phyloP scores from a whole-genome alignment of 2,797 vertebrate genomes.

The Coilia nasus region DNA sequence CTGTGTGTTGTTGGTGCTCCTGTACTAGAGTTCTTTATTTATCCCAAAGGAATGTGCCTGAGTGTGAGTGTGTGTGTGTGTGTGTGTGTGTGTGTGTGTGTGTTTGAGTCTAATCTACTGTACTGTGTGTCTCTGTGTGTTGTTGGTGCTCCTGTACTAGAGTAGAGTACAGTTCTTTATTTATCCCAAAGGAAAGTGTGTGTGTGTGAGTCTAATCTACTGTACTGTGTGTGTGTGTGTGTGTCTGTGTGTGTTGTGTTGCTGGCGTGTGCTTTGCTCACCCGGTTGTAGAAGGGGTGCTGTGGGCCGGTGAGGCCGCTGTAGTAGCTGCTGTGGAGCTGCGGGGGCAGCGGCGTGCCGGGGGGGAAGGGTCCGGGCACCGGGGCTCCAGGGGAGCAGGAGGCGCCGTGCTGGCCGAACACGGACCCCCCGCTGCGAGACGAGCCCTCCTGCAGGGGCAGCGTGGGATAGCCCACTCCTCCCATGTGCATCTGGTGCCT shows the following conservation, averaged over 20 bases:
- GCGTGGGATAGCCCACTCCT: constrained; percentile 87
- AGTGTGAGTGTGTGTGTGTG: not conserved
- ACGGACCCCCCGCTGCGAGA: constrained; percentile 76
- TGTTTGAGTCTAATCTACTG: not conserved
- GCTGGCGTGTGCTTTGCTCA: constrained; percentile 62
- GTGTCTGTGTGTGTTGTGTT: not conserved
- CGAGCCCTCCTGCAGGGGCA: constrained; percentile 86
- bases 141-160: too few relatives aligned
- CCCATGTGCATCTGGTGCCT: constrained; percentile 95
- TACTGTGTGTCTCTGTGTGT: not conserved
- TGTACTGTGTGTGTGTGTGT: not conserved
- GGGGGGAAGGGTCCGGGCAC: constrained; percentile 83
- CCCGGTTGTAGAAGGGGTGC: constrained; percentile 98
- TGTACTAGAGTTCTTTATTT: too few relatives aligned
- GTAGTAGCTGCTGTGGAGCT: constrained; percentile 94
- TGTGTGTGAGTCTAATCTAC: not conserved
- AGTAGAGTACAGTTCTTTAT: too few relatives aligned
- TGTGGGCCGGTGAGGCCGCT: constrained; percentile 96
- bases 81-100: not conserved
- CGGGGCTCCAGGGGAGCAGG: constrained; percentile 85
- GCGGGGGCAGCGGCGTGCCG: constrained; percentile 74
- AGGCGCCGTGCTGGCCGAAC: constrained; percentile 82
- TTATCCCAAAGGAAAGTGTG: too few relatives aligned
- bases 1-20: too few relatives aligned
- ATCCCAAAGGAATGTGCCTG: too few relatives aligned